Evolutionary conservation across 2,888 invertebrate genomes (phyloP), one percentile per base, ranked within the genome.

Genomic region (Drosophila flavopinicola): DNA sequence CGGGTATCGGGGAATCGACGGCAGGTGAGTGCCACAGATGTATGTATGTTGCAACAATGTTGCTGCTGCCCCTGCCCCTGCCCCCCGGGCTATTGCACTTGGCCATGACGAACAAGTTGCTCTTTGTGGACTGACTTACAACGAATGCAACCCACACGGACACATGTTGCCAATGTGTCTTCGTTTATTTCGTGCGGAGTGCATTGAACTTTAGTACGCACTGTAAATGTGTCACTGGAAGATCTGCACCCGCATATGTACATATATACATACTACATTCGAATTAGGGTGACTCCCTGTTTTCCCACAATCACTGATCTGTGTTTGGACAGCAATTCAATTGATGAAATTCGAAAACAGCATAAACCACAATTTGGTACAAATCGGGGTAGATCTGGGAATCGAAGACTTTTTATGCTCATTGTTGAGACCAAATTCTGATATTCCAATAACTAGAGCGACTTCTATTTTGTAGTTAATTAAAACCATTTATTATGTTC

Each of bases 191-290:
- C n/a, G n/a, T n/a, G n/a, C n/a, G n/a, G 53, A 24, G 71, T 15
- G 45, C 70, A 69, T 51, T 71, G 69, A 71, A 74, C n/a, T 39
- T 53, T 37, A 24, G 24, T 41, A 11, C 42, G 48, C 35, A 53
- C 69, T 47, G 42, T 64, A 71, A 69, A 75, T 71, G 54, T 71
- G 71, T 75, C 75, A 71, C 32, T 71, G 71, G 65, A 58, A 64
- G 38, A 32, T 49, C 41, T 38, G 27, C 42, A 41, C 69, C 71
- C 69, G 70, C 75, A 74, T 71, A 20, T 20, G 20, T 10, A 25
- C 5, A n/a, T 45, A 2, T 13, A 2, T 29, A 29, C n/a, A 27
- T 10, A n/a, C 6, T 3, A 2, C 13, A 39, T 49, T 39, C 4
- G 13, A 15, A 27, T 6, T 13, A 20, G 30, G 30, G 32, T 27